Base-by-base conservation (phyloP, 2,797 vertebrate species). In the Centropyge bicolor region DNA sequence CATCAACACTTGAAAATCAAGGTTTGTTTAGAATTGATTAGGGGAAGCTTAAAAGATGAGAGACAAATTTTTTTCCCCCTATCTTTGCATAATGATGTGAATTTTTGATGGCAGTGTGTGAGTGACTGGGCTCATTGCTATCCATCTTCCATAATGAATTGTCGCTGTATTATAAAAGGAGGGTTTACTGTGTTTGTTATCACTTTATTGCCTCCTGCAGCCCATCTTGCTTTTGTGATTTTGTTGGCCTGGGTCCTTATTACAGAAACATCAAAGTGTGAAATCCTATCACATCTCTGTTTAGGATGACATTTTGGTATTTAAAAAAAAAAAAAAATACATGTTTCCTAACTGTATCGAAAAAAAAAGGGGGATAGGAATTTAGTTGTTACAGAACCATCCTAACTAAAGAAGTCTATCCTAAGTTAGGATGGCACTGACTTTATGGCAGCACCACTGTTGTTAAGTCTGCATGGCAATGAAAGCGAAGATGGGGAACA, bases 141-240 rank as follows among this genome's bases (percentile, higher is more conserved):
- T 78, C 67, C 24, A 16, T 69, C 38, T 76, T 55, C 19, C 40
- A 60, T 66, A 55, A 81, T 84, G 59, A 81, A 81, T 74, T 14
- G 48, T 46, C 14, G 19, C 6, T 13, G 65, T 71, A 65, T 74
- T 51, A 66, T 56, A 45, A 72, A 48, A 35, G 17, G 20, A 41
- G 11, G 4, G 24, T 19, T 56, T 51, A 12, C 51, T 38, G 46
- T 49, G 61, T 84, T 71, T 77, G 41, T 80, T 24, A 27, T 81
- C 63, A 74, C 22, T 54, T 64, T 66, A 65, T 78, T 66, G 77
- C 72, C 54, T 57, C 49, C 48, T 54, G 8, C 45, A 48, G 65
- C 51, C 31, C 24, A 41, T 74, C 57, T 63, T 57, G 52, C 56
- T 22, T 60, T 59, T 46, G 74, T 22, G 31, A 74, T 71, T 73